phyloP scores from a whole-genome alignment of 2,888 invertebrate genomes.

The Bibio marci region DNA sequence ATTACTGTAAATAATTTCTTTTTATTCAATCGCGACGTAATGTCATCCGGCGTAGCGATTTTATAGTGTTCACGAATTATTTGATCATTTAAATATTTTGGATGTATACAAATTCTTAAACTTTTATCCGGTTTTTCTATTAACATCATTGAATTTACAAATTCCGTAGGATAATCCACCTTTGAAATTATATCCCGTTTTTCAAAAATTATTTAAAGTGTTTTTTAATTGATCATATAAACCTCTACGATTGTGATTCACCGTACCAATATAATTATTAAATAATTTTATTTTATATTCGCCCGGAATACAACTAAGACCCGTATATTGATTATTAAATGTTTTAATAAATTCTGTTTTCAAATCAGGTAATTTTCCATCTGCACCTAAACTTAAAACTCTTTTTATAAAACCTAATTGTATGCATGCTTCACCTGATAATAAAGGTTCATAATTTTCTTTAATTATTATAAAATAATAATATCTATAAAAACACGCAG shows the following conservation, averaged over 20 bases:
- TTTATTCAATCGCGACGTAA: conserved; percentile 9
- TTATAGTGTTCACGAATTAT: conserved; percentile 11
- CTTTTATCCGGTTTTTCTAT: conserved; percentile 9
- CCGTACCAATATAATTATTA: conserved; percentile 5
- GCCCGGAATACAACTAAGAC: conserved; percentile 11
- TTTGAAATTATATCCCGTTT: neutral
- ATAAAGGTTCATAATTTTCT: neutral
- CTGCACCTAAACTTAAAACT: no score
- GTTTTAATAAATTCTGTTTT: conserved; percentile 4
- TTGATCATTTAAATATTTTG: conserved; percentile 13
- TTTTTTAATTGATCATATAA: conserved; percentile 5
- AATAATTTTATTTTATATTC: conserved; percentile 9
- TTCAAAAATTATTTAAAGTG: no score
- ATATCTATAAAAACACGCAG: no score
- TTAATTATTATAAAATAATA: neutral
- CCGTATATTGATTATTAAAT: conserved; percentile 11
- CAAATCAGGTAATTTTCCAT: neutral
- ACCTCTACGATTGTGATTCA: conserved; percentile 10
- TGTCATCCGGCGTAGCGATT: conserved; percentile 13
- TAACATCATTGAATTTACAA: neutral
- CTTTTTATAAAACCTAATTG: conserved; percentile 1
- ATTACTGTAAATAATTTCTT: conserved; percentile 13
- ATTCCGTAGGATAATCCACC: neutral
- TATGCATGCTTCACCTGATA: neutral
- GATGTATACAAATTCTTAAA: conserved; percentile 16